Conservation (phyloP, 2,888 invertebrate species). For the Oscheius sp. region DNA sequence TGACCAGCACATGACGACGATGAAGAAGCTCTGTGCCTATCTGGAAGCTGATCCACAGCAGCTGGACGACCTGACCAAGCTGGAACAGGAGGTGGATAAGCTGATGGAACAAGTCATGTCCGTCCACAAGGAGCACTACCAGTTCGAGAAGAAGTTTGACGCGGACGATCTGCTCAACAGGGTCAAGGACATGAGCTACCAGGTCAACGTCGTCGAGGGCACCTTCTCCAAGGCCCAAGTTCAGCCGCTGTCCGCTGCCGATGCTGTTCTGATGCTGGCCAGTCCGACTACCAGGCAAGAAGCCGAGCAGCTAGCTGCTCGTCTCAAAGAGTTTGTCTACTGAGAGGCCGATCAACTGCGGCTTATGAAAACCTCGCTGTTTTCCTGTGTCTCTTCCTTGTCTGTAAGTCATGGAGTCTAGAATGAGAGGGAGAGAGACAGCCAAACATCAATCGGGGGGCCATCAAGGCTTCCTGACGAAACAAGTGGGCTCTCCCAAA, state of each 20-base stretch:
- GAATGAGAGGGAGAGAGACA: no score
- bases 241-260: neutral
- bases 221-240: conserved; percentile 1
- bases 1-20: neutral
- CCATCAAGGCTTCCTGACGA: no score
- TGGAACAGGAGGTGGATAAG: conserved; percentile 1
- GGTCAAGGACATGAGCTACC: conserved; percentile 21
- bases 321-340: conserved; percentile 15
- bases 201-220: conserved; percentile 1
- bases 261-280: conserved; percentile 1
- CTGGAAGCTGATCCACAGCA: conserved; percentile 20
- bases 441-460: no score
- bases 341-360: neutral
- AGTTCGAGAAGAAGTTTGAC: conserved; percentile 9
- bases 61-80: neutral
- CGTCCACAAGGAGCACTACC: conserved; percentile 15
- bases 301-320: neutral
- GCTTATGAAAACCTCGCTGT: no score
- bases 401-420: no score
- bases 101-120: conserved; percentile 9
- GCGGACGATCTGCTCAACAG: conserved; percentile 12
- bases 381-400: no score
- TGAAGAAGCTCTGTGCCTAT: conserved; percentile 3
- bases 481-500: no score
- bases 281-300: neutral